Evolutionary conservation across 2,113 vertebrate species (phyloP), one percentile per base, ranked within the genome.

Genomic region (Bettongia penicillata): DNA sequence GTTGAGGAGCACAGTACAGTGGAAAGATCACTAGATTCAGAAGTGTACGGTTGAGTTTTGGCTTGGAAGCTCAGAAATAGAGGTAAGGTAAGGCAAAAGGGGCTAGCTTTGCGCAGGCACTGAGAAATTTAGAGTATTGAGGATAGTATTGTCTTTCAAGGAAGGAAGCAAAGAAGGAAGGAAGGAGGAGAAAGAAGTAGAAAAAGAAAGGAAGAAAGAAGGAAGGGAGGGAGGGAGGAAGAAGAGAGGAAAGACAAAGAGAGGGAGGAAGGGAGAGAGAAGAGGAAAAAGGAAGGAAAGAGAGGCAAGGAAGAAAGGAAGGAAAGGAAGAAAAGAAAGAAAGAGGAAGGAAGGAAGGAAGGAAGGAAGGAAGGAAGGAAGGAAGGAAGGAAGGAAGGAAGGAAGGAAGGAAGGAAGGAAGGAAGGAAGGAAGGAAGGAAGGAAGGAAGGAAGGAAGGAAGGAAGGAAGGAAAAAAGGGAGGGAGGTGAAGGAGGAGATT

Each of bases 101-200:
- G 68, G 19, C 37, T 77, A 77, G 55, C 10, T 68, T 68, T 68
- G 57, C 57, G 11, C 28, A 1, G 11, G 28, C 48, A 77, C 51
- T 93, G 31, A 23, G 31, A 89, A 95, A 91, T 51, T 91, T 49
- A 90, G 22, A 53, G 24, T 53, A 47, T 49, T 90, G 51, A 93
- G 92, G 48, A 94, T 93, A 89, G 53, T 93, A 57, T 90, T 94
- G 50, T 50, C 11, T 55, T 92, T 55, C 77, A 90, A 94, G 9
- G 37, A 1, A 4, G 43, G 57, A 50, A 48, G 48, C 48, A 48
- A 92, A 6, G 89, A 93, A 89, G 68, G 89, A 48, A 55, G 68
- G 96, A 90, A 22, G 0, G 4, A 92, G 47, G 0, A 23, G 25
- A 90, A 19, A 31, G 47, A 48, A 91, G 43, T 61, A 25, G 55